Evolutionary conservation across 2,797 vertebrate genomes (phyloP), one percentile per base, ranked within the genome.

Genomic region (Merluccius polli): DNA sequence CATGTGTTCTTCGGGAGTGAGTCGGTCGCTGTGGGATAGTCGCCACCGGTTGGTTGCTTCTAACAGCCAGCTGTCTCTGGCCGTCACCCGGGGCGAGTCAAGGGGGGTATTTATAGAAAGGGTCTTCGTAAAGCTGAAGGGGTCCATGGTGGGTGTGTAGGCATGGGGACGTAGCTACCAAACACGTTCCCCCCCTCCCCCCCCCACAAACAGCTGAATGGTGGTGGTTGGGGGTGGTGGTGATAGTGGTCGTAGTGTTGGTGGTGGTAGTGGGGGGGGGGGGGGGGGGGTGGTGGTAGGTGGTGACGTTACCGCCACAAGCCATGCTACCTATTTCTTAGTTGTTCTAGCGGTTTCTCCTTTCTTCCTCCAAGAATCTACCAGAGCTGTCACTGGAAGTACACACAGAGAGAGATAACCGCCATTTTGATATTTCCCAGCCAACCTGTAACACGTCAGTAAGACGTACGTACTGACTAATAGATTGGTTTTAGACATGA

Each of bases 1-100:
- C n/a, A 84, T 72, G 82, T 77, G 82, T 77, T 78, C 86, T 83
- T 73, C 0, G 18, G 52, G 48, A 15, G 44, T 84, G 78, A 77
- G 27, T 12, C 78, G 87, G 83, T 72, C 0, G 16, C 63, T 59
- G 16, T 63, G 84, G 77, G 24, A 77, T 78, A 35, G 80, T 75
- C 77, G 80, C 0, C 31, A 29, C 80, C 70, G 86, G 81, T 83
- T 85, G 89, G 87, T 52, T 21, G 71, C 68, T 79, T 70, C 74
- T 85, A 85, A 77, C 95, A 96, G 95, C 95, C 95, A 96, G 95
- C 95, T 96, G 95, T 94, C 93, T 76, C 48, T 82, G 85, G 73
- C 81, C 71, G 85, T 94, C 93, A 91, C 79, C 81, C 79, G 71
- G 72, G 44, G 52, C 85, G 86, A 85, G 87, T 83, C 87, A 86